Evolutionary conservation across 2,113 vertebrate species (phyloP).

Genomic region (Poeciliopsis prolifica): DNA sequence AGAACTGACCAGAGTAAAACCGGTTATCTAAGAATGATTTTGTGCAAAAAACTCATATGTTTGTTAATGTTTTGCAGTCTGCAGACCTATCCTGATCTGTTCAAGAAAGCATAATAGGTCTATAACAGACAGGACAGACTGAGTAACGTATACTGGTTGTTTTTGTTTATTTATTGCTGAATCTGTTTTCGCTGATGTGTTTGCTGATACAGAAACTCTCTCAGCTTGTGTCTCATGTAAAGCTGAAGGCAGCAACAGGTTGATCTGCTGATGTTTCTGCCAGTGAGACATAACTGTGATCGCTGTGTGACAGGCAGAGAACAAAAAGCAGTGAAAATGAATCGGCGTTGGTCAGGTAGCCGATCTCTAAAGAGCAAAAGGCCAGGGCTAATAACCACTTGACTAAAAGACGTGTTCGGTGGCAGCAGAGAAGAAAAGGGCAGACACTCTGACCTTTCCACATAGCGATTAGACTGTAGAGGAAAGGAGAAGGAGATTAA

Average conservation of each 20-base stretch:
- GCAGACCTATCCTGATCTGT: too few relatives aligned
- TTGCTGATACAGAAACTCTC: background rate
- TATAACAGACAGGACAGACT: background rate
- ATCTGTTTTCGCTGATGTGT: background rate
- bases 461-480: slow-evolving; percentile 20
- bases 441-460: slow-evolving; percentile 56
- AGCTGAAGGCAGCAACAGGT: background rate
- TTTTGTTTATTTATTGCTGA: background rate
- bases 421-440: slow-evolving; percentile 37
- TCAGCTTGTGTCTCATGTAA: background rate
- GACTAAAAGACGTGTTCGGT: slow-evolving; percentile 48
- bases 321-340: slow-evolving; percentile 7
- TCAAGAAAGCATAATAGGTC: too few relatives aligned
- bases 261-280: background rate
- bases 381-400: slow-evolving; percentile 55
- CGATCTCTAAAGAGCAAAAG: slow-evolving; percentile 53
- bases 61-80: too few relatives aligned
- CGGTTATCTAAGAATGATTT: too few relatives aligned
- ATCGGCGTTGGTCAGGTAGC: slow-evolving; percentile 21
- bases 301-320: background rate
- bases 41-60: too few relatives aligned
- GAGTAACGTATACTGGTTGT: background rate
- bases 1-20: too few relatives aligned
- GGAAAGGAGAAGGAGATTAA: slow-evolving; percentile 22
- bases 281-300: background rate